phyloP scores from a whole-genome alignment of 2,888 invertebrate species.

The Oscheius sp. region DNA sequence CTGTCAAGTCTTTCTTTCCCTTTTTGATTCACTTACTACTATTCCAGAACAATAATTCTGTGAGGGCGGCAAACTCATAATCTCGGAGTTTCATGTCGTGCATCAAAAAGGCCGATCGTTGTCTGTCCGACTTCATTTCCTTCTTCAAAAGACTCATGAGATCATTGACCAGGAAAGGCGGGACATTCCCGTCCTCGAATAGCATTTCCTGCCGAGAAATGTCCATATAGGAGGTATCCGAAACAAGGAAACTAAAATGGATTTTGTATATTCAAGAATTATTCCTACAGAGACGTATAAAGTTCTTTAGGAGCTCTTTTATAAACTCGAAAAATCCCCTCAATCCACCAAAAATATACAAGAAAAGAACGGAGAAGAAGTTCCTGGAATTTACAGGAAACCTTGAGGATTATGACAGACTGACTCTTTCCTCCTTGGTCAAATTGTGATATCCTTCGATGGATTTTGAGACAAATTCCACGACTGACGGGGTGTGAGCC shows the following conservation, averaged over 20 bases:
- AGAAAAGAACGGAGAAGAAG: slow-evolving; percentile 11
- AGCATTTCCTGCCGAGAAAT: slow-evolving; percentile 12
- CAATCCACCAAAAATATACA: slow-evolving; percentile 17
- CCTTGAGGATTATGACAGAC: not conserved
- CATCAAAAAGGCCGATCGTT: slow-evolving; percentile 17
- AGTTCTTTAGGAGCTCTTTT: slow-evolving; percentile 26
- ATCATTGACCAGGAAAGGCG: slow-evolving; percentile 9
- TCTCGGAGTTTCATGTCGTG: slow-evolving; percentile 7
- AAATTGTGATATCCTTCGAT: slow-evolving; percentile 14
- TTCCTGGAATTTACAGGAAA: not conserved
- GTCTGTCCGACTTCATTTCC: slow-evolving; percentile 18
- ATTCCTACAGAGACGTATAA: not conserved
- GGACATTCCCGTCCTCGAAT: not conserved
- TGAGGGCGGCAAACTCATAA: slow-evolving; percentile 8
- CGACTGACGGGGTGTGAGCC: slow-evolving; percentile 14
- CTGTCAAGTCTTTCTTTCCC: not conserved
- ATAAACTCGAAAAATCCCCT: slow-evolving; percentile 11
- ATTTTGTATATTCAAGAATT: not conserved
- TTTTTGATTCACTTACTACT: not conserved
- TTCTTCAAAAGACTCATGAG: slow-evolving; percentile 16
- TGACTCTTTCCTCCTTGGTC: slow-evolving; percentile 3
- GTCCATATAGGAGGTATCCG: slow-evolving; percentile 23
- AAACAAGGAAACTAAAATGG: not conserved
- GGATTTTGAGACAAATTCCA: slow-evolving; percentile 9
- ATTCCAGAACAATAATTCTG: slow-evolving; percentile 18